Conservation (phyloP, 2,113 vertebrate genomes). For the Prunella fulvescens region DNA sequence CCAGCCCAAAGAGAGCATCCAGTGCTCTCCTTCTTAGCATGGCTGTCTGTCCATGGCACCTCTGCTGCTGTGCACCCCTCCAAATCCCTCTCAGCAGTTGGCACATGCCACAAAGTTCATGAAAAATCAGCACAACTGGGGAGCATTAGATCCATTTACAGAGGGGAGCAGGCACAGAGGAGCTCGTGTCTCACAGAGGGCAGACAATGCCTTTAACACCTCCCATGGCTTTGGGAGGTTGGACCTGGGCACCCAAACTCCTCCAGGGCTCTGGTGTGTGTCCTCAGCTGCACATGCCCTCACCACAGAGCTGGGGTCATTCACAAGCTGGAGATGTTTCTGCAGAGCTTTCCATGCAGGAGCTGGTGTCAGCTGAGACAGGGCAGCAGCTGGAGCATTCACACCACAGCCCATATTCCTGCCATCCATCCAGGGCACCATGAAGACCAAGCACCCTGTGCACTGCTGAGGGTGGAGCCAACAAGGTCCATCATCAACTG, state of each 20-base stretch:
- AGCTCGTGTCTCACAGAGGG: neutral
- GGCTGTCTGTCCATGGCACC: neutral
- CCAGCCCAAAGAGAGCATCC: neutral
- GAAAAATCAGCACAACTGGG: neutral
- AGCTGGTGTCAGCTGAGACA: neutral
- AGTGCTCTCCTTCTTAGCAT: neutral
- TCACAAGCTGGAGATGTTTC: neutral
- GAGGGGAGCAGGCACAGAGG: neutral
- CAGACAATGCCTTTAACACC: neutral
- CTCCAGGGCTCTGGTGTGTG: neutral
- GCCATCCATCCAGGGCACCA: neutral
- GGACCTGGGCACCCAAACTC: neutral
- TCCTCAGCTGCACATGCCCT: neutral
- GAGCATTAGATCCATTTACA: neutral
- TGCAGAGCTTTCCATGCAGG: neutral
- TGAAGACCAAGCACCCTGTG: accelerated
- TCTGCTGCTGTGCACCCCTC: neutral
- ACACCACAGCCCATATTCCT: neutral
- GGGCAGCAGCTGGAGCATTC: neutral
- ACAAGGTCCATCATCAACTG: neutral
- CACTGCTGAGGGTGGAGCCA: neutral
- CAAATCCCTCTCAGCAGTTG: neutral
- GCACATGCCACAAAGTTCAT: neutral
- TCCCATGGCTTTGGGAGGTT: neutral
- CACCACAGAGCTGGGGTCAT: neutral